Evolutionary conservation across 1,140 invertebrate genomes (phyloP), one percentile per base, ranked within the genome.

Genomic region (Heliconius melpomene): DNA sequence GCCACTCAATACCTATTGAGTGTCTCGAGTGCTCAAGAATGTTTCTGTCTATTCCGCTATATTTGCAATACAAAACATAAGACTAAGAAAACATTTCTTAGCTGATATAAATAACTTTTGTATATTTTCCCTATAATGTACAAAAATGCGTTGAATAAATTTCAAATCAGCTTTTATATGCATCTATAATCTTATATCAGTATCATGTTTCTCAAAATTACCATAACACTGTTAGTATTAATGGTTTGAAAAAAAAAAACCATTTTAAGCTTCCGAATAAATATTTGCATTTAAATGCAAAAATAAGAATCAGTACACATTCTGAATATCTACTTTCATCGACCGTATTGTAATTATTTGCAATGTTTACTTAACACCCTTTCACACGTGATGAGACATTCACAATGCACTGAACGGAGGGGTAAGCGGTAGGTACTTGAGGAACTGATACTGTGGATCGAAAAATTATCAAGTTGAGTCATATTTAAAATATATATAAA

Each of bases 301-400:
- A 84, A 89, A 89, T 90, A 87, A 91, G 66, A 90, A 92, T 92
- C 87, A 87, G 90, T 89, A 86, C 84, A 83, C 79, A 81, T 93
- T 91, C 88, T 80, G 72, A 77, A 84, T 85, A 80, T 85, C 79
- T 84, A 85, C 77, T 76, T 85, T 82, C 82, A 82, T 81, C 81
- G 82, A 84, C 80, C 77, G 84, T 89, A 93, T 94, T 91, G 93
- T 94, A 94, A 94, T 94, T 93, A 94, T 95, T 93, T 91, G 91
- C 94, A 95, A 94, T 95, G 94, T 95, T 95, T 95, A 95, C 94
- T 95, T 94, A 94, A 93, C 93, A 94, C 94, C 94, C 93, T 94
- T 94, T 95, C 91, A 92, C 93, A 93, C 92, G 93, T 95, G 93
- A 95, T 84, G 92, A 93, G 89, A 91, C 85, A 89, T 89, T 84